Conservation (phyloP, 2,797 vertebrate species). For the Aselliscus stoliczkanus region DNA sequence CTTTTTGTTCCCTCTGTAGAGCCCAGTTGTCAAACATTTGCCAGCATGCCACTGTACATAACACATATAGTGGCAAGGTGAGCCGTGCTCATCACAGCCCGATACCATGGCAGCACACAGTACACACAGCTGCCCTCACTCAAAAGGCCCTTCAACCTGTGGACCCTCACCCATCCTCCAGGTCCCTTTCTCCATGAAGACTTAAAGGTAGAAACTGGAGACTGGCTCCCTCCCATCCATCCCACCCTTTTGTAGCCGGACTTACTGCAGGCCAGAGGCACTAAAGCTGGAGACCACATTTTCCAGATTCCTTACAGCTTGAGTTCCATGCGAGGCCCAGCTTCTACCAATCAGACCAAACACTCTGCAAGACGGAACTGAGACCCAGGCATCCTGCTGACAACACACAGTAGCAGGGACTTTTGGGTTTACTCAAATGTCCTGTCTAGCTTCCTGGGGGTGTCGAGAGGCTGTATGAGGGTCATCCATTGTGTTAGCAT, state of each 20-base stretch:
- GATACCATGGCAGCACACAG: background rate
- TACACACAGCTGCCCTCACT: background rate
- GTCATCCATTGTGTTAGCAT: background rate
- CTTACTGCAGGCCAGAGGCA: too few species aligned
- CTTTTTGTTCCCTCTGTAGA: background rate
- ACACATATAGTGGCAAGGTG: too few species aligned
- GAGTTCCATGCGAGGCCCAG: background rate
- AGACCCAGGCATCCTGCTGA: background rate
- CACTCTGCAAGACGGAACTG: background rate
- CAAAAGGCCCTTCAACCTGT: background rate
- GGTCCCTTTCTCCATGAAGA: background rate
- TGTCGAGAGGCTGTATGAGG: background rate
- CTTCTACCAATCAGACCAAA: background rate
- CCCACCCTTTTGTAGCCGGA: background rate
- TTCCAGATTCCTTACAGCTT: background rate
- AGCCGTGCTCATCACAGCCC: background rate
- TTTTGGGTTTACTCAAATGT: background rate
- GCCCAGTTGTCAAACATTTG: background rate
- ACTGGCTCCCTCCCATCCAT: background rate
- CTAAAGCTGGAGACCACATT: background rate
- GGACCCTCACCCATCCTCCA: background rate
- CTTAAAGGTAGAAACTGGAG: background rate
- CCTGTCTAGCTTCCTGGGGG: background rate
- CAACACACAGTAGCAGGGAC: background rate
- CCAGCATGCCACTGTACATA: background rate